Conservation (phyloP, 2,888 invertebrate species). For the Drosophila stalkeri region DNA sequence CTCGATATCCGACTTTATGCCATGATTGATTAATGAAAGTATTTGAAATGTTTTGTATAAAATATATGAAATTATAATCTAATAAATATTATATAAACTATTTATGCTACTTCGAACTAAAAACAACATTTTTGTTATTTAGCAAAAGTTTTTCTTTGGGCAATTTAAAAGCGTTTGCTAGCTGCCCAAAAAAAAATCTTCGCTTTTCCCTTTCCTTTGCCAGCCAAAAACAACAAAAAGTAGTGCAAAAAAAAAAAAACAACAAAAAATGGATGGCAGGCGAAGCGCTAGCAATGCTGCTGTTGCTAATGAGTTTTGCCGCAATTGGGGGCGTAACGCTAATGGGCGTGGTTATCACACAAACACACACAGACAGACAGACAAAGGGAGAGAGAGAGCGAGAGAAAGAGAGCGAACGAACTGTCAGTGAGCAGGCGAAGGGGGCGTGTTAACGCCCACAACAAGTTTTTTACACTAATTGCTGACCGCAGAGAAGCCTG, state of each 20-base stretch:
- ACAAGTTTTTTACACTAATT: conserved; percentile 72
- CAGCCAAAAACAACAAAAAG: neutral
- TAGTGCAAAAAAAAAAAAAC: neutral
- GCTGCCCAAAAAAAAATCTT: neutral
- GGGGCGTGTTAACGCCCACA: conserved; percentile 47
- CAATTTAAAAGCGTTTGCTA: neutral
- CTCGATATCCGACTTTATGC: too few species aligned
- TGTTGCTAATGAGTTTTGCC: conserved; percentile 75
- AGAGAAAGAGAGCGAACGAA: neutral
- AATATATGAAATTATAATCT: too few species aligned
- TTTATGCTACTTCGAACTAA: neutral
- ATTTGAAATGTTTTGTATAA: neutral
- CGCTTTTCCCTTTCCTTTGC: neutral
- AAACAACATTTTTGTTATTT: neutral
- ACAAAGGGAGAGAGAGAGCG: neutral
- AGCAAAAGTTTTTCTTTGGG: neutral
- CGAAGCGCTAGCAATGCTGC: conserved; percentile 21
- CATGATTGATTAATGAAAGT: neutral
- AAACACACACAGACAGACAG: neutral
- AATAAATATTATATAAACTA: neutral
- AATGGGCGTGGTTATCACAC: conserved; percentile 29
- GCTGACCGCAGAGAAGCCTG: conserved; percentile 37
- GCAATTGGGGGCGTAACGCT: conserved; percentile 49
- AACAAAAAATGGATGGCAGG: neutral
- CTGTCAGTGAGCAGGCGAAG: conserved; percentile 34